Conservation (phyloP, 2,888 invertebrate species). For the Julus scanicus region DNA sequence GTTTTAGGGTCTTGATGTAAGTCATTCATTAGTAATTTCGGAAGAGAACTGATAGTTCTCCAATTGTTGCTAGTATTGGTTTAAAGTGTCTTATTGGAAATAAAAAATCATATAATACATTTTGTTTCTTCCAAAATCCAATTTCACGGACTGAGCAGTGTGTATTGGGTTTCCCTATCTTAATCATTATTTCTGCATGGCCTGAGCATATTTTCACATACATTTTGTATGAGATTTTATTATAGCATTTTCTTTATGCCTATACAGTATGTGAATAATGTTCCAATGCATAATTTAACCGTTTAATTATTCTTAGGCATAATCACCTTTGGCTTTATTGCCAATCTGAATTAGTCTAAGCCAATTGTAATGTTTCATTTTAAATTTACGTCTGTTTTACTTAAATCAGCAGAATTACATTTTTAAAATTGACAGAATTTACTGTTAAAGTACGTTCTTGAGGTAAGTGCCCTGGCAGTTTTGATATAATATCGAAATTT, state of each 20-base stretch:
- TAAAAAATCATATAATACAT: background rate
- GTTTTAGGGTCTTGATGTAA: background rate
- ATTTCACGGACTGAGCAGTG: background rate
- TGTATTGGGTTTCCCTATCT: background rate
- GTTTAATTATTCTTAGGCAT: background rate
- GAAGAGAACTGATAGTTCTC: background rate
- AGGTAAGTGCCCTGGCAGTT: too few species aligned
- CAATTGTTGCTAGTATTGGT: background rate
- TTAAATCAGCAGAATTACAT: background rate
- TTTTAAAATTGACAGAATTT: too few species aligned
- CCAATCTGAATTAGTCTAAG: background rate
- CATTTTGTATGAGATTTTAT: background rate
- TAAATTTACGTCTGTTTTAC: background rate
- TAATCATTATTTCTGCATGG: background rate
- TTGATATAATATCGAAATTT: too few species aligned
- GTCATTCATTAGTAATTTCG: background rate
- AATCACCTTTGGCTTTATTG: background rate
- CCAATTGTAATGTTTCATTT: background rate
- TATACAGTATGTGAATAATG: background rate
- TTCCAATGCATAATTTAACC: background rate
- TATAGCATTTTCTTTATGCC: background rate
- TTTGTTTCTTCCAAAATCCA: background rate
- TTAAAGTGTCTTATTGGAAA: background rate
- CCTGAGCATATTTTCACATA: background rate
- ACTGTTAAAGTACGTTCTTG: too few species aligned